Base-by-base conservation (phyloP, 2,113 vertebrate genomes). In the Psittacula cyanocephala region DNA sequence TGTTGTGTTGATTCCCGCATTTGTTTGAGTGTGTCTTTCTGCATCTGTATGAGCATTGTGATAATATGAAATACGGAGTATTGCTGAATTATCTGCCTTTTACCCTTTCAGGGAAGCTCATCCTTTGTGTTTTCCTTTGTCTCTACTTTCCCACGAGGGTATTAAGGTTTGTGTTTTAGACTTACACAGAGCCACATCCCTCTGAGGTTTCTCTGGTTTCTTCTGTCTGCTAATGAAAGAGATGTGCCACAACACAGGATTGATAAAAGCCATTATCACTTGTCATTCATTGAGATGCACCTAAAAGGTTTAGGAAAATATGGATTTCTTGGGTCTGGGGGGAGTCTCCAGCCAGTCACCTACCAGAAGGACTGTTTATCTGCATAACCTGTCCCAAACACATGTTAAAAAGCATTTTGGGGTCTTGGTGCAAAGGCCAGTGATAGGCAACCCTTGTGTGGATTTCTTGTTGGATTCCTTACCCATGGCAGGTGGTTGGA, bases 241-340 rank as follows among this genome's bases (percentile, higher is more conserved):
- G 60, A 19, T n/a, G 27, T 88, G 62, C 55, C 22, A 43, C 20
- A 78, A 27, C 29, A n/a, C 15, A 8, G 28, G 49, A 82, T 37
- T 17, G 53, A 44, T 47, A 60, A 55, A 33, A 81, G 41, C 57
- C 49, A 72, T 96, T 95, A 94, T 90, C 80, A 44, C 82, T 81
- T 90, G 43, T 43, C 43, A 35, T 72, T 11, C 55, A 70, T 60
- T 55, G 75, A 80, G 55, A 76, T 47, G 68, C 63, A 44, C 86
- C 86, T 95, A 64, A 96, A 96, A 95, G 75, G 47, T 68, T 91
- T 79, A 86, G 57, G 74, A 78, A 78, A 95, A 63, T 13, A 29
- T 8, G 24, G 24, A 46, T 81, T 91, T 94, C 41, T 77, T 0
- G 0, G 23, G 18, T 52, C 60, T 59, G 47, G 27, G 43, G 29